These are phyloP conservation scores for Pachyseris speciosa DNA, from an alignment of 64 coral and sea anemone genomes.

Conservation along the genomic window DNA sequence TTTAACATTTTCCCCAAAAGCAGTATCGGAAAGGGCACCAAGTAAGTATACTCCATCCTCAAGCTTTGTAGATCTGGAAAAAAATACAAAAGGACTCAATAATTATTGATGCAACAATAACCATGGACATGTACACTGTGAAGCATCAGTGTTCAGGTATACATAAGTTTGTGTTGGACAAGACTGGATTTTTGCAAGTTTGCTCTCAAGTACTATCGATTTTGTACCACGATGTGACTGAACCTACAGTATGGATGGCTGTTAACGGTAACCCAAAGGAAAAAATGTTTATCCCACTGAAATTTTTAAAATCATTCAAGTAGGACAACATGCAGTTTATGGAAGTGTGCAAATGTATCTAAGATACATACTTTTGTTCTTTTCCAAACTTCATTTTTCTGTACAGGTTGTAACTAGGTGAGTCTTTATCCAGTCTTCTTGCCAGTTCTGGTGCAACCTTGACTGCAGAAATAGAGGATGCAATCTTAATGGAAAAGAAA, in stretches of 20 bases:
- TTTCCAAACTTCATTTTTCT: slow-evolving; percentile 36
- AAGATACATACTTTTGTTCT: slow-evolving; percentile 17
- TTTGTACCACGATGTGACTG: too few species aligned
- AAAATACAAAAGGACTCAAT: too few species aligned
- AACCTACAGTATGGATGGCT: too few species aligned
- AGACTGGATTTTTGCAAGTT: too few species aligned
- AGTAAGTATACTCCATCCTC: not conserved
- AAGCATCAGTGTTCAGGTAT: too few species aligned
- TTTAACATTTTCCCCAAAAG: not conserved
- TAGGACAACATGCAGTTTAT: not conserved
- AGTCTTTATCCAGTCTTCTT: not conserved
- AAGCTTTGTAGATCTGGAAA: slow-evolving; percentile 5
- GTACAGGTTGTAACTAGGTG: not conserved
- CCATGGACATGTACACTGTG: too few species aligned
- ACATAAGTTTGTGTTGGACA: too few species aligned
- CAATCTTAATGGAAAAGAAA: not conserved
- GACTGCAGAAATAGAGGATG: slow-evolving; percentile 1
- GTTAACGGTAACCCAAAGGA: too few species aligned
- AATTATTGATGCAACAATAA: too few species aligned
- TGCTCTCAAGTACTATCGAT: too few species aligned
- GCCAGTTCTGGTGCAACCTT: slow-evolving; percentile 4
- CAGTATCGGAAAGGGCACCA: not conserved
- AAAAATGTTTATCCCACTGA: not conserved
- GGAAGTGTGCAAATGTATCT: too few species aligned
- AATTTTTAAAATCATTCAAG: not conserved